phyloP scores from a whole-genome alignment of 2,797 vertebrate species.

The Chelidonichthys spinosus region DNA sequence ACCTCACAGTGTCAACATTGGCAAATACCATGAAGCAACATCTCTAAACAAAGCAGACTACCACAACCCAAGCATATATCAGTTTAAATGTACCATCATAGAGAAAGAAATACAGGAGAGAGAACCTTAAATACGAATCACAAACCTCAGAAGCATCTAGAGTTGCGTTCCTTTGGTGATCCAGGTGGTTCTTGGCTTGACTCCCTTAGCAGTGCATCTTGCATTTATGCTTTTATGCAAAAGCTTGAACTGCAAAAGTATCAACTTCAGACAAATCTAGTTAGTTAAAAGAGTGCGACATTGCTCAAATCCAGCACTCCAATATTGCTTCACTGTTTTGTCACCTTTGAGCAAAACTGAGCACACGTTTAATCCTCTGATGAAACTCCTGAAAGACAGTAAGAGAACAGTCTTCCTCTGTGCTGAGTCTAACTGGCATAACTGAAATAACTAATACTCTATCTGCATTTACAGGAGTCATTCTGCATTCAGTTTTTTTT shows the following conservation, averaged over 20 bases:
- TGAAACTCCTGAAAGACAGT: slow-evolving; percentile 29
- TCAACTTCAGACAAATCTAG: not conserved
- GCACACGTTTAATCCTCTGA: slow-evolving; percentile 31
- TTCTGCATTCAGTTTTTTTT: slow-evolving; percentile 10
- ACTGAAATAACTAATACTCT: not conserved
- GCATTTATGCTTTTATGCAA: not conserved
- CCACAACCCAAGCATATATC: not conserved
- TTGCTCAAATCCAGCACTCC: not conserved
- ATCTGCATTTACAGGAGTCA: slow-evolving; percentile 6
- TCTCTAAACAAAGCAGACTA: slow-evolving; percentile 2
- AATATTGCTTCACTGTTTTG: slow-evolving; percentile 11
- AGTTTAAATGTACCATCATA: not conserved
- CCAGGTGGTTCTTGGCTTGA: not conserved
- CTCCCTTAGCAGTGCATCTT: not conserved
- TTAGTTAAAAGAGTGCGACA: not conserved
- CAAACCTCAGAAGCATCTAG: too few species aligned
- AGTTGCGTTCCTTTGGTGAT: not conserved
- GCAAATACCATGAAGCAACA: not conserved
- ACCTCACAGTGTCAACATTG: not conserved
- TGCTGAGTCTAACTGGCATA: not conserved
- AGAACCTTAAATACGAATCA: too few species aligned
- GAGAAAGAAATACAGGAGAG: not conserved
- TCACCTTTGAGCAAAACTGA: slow-evolving; percentile 26
- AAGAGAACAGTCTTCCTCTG: not conserved
- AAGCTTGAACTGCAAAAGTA: slow-evolving; percentile 3